These are phyloP conservation scores for Dicycla oo DNA, from an alignment of 2,888 invertebrate genomes.

Conservation along the genomic window DNA sequence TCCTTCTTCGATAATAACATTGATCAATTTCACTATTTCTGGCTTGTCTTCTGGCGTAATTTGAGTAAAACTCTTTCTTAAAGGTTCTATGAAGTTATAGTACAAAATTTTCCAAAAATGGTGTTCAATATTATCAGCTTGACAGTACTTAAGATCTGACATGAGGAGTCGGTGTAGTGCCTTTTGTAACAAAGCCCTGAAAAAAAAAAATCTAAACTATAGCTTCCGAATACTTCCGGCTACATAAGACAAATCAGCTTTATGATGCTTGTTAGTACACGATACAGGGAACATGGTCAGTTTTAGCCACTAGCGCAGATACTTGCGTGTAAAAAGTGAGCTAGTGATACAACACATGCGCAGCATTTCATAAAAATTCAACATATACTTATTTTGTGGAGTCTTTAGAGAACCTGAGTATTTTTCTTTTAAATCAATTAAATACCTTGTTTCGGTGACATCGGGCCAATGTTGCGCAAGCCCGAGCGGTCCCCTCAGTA, in stretches of 20 bases:
- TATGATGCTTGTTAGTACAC: neutral
- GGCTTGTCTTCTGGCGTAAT: constrained; percentile 91
- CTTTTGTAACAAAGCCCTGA: constrained; percentile 91
- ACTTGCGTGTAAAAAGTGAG: neutral
- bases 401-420: too few species aligned
- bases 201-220: constrained; percentile 20
- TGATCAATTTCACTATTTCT: constrained; percentile 92
- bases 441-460: constrained; percentile 90
- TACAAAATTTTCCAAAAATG: constrained; percentile 98
- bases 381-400: neutral
- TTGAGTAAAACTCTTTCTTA: constrained; percentile 92
- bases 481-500: constrained; percentile 88
- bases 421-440: neutral
- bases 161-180: constrained; percentile 92
- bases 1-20: constrained; percentile 94
- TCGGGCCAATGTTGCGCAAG: constrained; percentile 92
- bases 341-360: neutral
- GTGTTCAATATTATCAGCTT: constrained; percentile 96
- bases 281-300: neutral
- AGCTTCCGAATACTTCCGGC: neutral
- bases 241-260: neutral
- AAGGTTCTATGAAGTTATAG: constrained; percentile 96
- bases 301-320: neutral
- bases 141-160: constrained; percentile 96
- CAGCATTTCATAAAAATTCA: neutral